Evolutionary conservation across 2,888 invertebrate species (phyloP).

Genomic region (Pantelozetes paolii): DNA sequence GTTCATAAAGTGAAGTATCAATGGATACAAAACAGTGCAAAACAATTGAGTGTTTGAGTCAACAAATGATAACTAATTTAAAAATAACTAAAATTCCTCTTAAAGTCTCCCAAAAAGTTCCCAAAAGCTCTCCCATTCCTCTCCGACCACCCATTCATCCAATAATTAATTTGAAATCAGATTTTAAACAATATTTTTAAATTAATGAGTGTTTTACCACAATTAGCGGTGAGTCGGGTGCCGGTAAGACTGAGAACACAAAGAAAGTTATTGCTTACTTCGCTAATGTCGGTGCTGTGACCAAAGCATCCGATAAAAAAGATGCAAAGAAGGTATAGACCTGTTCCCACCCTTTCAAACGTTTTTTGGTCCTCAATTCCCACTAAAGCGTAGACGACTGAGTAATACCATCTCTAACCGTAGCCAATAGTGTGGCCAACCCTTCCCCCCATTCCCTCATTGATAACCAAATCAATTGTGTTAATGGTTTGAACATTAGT

Average conservation of each 20-base stretch:
- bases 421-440: not conserved
- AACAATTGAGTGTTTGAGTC: not conserved
- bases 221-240: constrained; percentile 60
- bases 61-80: no score
- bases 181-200: not conserved
- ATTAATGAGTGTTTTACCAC: no score
- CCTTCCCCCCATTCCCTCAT: not conserved
- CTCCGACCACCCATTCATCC: not conserved
- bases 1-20: no score
- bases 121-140: not conserved
- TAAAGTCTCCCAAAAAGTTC: not conserved
- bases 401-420: no score
- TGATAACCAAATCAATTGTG: not conserved
- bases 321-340: constrained; percentile 42
- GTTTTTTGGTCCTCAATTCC: no score
- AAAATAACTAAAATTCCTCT: not conserved
- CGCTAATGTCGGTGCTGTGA: constrained; percentile 88
- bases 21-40: not conserved
- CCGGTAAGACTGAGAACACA: constrained; percentile 61
- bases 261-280: constrained; percentile 57
- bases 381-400: no score
- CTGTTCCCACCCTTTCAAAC: no score
- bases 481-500: no score
- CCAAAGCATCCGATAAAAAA: constrained; percentile 67
- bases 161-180: not conserved